Conservation (phyloP, 92 coral and sea anemone genomes). For the Desmophyllum pertusum region DNA sequence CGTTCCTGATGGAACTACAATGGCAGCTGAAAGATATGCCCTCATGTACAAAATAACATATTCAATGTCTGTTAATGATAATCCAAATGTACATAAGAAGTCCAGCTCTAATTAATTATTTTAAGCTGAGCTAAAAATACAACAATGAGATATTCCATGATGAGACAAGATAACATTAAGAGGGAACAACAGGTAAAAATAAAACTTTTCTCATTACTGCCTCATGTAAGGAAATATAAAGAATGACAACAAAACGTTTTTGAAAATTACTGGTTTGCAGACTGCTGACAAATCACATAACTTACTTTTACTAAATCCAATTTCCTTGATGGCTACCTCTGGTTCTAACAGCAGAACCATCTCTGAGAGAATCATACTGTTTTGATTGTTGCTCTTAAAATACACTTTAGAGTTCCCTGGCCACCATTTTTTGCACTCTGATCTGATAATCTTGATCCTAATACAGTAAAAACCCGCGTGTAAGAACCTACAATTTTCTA, state of each 20-base stretch:
- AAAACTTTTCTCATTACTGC: too few relatives aligned
- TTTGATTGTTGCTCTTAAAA: conserved; percentile 29
- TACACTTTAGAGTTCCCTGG: conserved; percentile 52
- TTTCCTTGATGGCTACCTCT: conserved; percentile 21
- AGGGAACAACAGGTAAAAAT: too few relatives aligned
- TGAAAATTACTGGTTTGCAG: too few relatives aligned
- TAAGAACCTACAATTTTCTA: too few relatives aligned
- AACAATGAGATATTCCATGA: neutral
- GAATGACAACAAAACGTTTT: too few relatives aligned
- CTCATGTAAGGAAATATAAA: too few relatives aligned
- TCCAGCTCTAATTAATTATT: neutral
- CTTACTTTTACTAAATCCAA: conserved; percentile 52
- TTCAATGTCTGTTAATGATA: neutral
- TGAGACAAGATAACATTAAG: neutral
- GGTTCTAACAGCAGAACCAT: conserved; percentile 32
- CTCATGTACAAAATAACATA: neutral
- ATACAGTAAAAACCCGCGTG: too few relatives aligned
- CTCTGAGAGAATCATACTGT: conserved; percentile 34
- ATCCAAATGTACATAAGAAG: neutral
- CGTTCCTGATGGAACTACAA: too few relatives aligned
- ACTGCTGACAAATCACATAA: neutral
- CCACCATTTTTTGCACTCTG: conserved; percentile 39
- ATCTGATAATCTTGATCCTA: conserved; percentile 31
- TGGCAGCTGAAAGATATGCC: neutral
- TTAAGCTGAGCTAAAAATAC: neutral